Conservation (phyloP, 2,113 vertebrate genomes). For the Pachypanchax playfairii region DNA sequence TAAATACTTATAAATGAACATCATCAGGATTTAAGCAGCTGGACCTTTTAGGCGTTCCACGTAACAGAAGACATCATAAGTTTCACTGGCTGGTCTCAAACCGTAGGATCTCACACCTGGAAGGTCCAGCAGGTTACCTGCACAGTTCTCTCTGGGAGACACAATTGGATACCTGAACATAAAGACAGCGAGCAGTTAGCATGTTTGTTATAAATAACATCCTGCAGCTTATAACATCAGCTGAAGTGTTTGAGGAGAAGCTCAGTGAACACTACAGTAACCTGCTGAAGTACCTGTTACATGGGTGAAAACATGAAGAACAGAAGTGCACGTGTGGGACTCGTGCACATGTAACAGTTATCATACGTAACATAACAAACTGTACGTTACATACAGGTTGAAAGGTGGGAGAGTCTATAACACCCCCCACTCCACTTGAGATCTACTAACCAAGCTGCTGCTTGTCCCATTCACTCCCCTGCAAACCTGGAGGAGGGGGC, state of each 20-base stretch:
- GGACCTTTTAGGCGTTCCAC: slow-evolving; percentile 85
- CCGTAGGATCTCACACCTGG: slow-evolving; percentile 89
- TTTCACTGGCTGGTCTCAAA: slow-evolving; percentile 82
- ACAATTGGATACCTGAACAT: slow-evolving; percentile 89
- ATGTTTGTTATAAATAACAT: neutral
- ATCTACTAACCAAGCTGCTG: too few species aligned
- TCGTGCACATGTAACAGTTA: too few species aligned
- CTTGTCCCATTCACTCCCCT: too few species aligned
- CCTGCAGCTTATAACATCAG: too few species aligned
- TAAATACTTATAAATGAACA: neutral
- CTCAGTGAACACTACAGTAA: neutral
- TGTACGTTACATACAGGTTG: too few species aligned
- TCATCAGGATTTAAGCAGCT: neutral
- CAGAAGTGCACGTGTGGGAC: too few species aligned
- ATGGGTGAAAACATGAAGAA: too few species aligned
- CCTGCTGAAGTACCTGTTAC: neutral
- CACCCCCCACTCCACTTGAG: too few species aligned
- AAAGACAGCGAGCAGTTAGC: neutral
- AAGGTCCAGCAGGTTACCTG: slow-evolving; percentile 83
- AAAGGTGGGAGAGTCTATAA: too few species aligned
- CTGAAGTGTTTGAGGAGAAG: neutral
- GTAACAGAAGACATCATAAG: slow-evolving; percentile 94
- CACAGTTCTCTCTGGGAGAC: slow-evolving; percentile 85
- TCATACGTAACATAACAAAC: too few species aligned
- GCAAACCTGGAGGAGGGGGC: too few species aligned